Base-by-base conservation (phyloP, 2,797 vertebrate genomes). In the Sebastes diaconus region DNA sequence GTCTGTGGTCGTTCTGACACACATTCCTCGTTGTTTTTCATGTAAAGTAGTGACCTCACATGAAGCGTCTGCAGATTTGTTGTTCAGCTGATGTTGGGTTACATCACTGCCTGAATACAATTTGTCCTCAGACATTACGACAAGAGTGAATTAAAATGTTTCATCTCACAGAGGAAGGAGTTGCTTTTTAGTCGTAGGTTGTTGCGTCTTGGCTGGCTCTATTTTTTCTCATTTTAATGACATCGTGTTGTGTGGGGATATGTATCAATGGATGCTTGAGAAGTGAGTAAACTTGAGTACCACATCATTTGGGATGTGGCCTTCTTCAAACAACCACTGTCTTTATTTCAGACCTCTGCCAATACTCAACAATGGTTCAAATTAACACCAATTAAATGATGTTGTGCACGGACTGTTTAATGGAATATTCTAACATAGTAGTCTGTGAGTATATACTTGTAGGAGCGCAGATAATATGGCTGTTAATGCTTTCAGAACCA, bases 41-140 rank as follows among this genome's bases (percentile, higher is more conserved):
- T 83, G 75, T 73, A 30, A 80, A 90, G 81, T 20, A 81, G 81
- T 88, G 88, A 90, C 86, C 84, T 94, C 88, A 93, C 86, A 81
- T 88, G 81, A 77, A 79, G 67, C 66, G 42, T 90, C 85, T 92
- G 88, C 68, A 72, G 77, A 79, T 84, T 87, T 90, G 77, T 54
- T 83, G 68, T 84, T 87, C 77, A 81, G 70, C 70, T 85, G 64
- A 86, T 76, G 68, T 58, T 64, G 34, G 70, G 68, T 92, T 90
- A 91, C 84, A 84, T 94, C 93, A 92, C 73, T 70, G 69, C 73
- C 55, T 74, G 42, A 68, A 79, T 77, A 75, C 60, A 82, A 80
- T 79, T 87, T 72, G 68, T 77, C 75, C 74, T 90, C 81, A 92
- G 87, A 91, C 84, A 61, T 92, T 83, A 90, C 72, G 52, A 80